Evolutionary conservation across 2,797 vertebrate genomes (phyloP), one percentile per base, ranked within the genome.

Genomic region (Phyllotis vaccarum): DNA sequence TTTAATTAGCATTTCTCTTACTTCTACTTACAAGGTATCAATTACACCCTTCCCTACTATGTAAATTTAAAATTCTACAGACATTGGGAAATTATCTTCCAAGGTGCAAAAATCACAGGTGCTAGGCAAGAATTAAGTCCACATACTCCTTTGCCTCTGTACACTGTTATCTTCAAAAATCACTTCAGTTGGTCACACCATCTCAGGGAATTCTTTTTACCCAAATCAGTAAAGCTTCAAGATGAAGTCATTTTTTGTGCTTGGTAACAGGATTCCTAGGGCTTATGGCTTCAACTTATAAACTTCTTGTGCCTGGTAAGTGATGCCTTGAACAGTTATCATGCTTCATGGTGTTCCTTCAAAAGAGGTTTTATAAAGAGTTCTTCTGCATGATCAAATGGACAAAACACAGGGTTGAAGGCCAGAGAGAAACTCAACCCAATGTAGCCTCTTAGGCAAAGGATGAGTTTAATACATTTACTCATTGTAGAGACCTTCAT

Each of bases 401-500:
- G 49, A 12, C 1, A 66, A 11, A 95, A 37, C 0, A 3, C 13
- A 1, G 5, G 6, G 13, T 54, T 24, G 58, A 37, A 82, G 43
- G 60, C 12, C 9, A n/a, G 64, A 46, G 17, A 87, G 60, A 80
- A 81, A 78, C 12, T 81, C 72, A 91, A 72, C 58, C 81, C 60
- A 52, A 7, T 92, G 90, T 66, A 66, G 37, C 86, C 90, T 94
- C 86, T 76, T 86, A 24, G 27, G 11, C 74, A 52, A 85, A 86
- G 70, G 68, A 76, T 62, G 5, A 34, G 46, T 83, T 91, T 49
- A 70, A n/a, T 76, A 27, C 3, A 72, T 62, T 3, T 52, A 56
- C 29, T 58, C 31, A 49, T 31, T 87, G 40, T 52, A 80, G 12
- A 87, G 46, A 22, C 16, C 54, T 86, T 66, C 31, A 37, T 85